Evolutionary conservation across 2,113 vertebrate genomes (phyloP).

Genomic region (Channa argus): DNA sequence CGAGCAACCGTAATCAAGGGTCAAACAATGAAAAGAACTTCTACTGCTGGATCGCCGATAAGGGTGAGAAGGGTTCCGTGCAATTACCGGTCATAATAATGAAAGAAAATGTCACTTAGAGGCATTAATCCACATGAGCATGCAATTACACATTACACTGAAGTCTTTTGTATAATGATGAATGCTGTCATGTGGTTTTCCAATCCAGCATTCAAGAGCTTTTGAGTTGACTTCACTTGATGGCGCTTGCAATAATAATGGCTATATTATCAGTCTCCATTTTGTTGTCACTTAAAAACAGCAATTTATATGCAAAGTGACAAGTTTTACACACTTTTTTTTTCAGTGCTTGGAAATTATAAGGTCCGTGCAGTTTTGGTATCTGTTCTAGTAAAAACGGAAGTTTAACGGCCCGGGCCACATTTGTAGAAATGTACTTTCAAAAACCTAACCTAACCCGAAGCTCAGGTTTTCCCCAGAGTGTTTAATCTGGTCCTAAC

Average conservation of each 20-base stretch:
- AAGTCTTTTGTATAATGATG: constrained; percentile 25
- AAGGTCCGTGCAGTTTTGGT: not conserved
- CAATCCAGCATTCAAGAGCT: constrained; percentile 46
- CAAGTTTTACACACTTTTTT: too few species aligned
- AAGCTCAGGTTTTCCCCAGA: too few species aligned
- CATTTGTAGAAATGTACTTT: too few species aligned
- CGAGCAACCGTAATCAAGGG: not conserved
- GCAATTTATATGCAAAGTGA: not conserved
- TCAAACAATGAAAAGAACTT: not conserved
- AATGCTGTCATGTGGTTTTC: constrained; percentile 35
- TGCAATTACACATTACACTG: constrained; percentile 23
- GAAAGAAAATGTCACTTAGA: constrained; percentile 18
- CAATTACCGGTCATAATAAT: constrained; percentile 9
- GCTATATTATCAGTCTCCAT: constrained; percentile 1
- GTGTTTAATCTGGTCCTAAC: too few species aligned
- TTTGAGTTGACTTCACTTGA: constrained; percentile 36
- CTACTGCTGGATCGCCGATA: not conserved
- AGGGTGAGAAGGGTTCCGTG: not conserved
- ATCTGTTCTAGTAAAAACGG: not conserved
- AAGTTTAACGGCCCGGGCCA: too few species aligned
- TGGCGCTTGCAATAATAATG: constrained; percentile 38
- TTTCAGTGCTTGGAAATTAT: too few species aligned
- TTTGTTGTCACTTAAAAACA: not conserved
- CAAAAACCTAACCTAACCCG: too few species aligned
- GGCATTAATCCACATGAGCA: constrained; percentile 33